Conservation (phyloP, 1,140 invertebrate species). For the Drosophila equinoxialis region DNA sequence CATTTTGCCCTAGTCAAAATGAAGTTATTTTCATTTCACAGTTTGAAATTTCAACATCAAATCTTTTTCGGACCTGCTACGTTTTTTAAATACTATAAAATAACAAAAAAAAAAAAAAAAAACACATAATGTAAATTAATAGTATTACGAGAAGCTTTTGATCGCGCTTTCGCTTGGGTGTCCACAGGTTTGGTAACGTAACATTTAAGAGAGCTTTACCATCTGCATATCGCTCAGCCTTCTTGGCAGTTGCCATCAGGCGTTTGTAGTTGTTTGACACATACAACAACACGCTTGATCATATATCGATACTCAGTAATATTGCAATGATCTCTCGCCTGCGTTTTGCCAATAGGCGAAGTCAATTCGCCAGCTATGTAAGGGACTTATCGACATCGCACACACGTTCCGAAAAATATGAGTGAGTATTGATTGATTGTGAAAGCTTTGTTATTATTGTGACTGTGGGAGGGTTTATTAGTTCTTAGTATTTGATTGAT, state of each 20-base stretch:
- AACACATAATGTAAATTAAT: neutral
- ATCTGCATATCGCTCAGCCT: no score
- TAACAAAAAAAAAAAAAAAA: neutral
- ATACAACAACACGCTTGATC: neutral
- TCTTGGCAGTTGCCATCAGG: neutral
- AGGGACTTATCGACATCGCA: neutral
- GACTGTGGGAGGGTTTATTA: neutral
- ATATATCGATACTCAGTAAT: neutral
- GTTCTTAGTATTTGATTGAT: neutral
- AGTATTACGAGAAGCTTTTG: conserved; percentile 1
- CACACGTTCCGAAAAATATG: neutral
- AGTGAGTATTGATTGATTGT: neutral
- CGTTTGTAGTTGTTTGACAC: conserved; percentile 1
- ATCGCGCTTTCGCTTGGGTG: conserved; percentile 1
- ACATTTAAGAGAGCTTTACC: neutral
- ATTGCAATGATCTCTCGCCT: neutral
- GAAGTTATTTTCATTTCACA: neutral
- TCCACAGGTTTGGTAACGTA: neutral
- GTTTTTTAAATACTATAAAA: neutral
- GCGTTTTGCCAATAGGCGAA: neutral
- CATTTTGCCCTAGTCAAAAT: neutral
- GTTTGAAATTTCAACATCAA: neutral
- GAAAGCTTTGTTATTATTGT: neutral
- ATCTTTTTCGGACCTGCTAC: neutral
- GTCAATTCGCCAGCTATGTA: neutral